Evolutionary conservation across 1,140 invertebrate species (phyloP), one percentile per base, ranked within the genome.

Genomic region (Camponotus pennsylvanicus): DNA sequence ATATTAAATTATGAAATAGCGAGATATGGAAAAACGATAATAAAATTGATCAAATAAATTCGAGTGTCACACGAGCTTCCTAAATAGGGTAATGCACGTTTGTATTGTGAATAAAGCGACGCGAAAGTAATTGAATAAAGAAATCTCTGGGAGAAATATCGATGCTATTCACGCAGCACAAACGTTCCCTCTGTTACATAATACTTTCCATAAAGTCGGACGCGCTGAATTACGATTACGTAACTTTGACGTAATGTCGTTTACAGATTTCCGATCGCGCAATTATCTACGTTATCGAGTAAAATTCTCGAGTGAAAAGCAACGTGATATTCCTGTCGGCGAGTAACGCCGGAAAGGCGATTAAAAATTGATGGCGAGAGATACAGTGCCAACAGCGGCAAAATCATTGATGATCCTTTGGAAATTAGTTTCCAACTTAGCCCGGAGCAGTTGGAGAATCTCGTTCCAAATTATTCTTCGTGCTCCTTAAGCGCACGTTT

Each of bases 301-400:
- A 32, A 79, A 67, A 55, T 18, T 45, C 34, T 55, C 77, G 63
- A 79, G 34, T 55, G 34, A 67, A 67, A 55, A 79, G 63, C 77
- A 63, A 55, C 61, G 4, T 52, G 42, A 78, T 67, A 49, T 67
- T 27, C 63, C 63, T 34, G 63, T n/a, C n/a, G 27, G 27, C 27
- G 27, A 27, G 27, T 27, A 27, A 27, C 15, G 18, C 15, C 49
- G 40, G 49, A 69, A 75, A 66, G 55, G 52, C 11, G 45, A 79
- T 87, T n/a, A 88, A 89, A 89, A 80, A 88, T 88, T 88, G 32
- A 89, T 64, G n/a, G 37, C 9, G 32, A n/a, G 61, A 57, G 34
- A 37, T 34, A 49, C 69, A 73, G 73, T 75, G 61, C 55, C 59
- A 59, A 49, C 52, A 32, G 55, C 11, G 57, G 21, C 6, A 83